Evolutionary conservation across 2,113 vertebrate genomes (phyloP).

Genomic region (Arizona elegans): DNA sequence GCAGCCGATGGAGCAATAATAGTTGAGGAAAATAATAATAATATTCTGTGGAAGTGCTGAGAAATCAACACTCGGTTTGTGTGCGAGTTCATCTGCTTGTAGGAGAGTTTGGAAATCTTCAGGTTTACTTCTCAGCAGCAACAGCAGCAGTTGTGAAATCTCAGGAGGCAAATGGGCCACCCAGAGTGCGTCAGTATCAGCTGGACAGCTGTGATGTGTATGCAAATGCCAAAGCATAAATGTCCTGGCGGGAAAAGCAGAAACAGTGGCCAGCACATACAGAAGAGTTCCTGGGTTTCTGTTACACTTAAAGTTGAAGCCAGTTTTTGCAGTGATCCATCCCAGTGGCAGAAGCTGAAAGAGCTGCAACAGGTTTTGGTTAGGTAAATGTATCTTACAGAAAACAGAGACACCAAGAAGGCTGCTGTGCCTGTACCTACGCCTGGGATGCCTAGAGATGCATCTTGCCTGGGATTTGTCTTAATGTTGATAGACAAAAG

Average conservation of each 20-base stretch:
- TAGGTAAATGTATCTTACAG: neutral
- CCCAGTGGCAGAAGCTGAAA: slow-evolving; percentile 35
- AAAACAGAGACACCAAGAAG: neutral
- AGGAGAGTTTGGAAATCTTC: slow-evolving; percentile 60
- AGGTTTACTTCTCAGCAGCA: slow-evolving; percentile 43
- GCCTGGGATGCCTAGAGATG: neutral
- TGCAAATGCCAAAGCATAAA: slow-evolving; percentile 69
- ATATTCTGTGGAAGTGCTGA: slow-evolving; percentile 34
- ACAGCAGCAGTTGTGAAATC: slow-evolving; percentile 66
- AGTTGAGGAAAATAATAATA: slow-evolving; percentile 18
- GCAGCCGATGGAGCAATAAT: neutral
- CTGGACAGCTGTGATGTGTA: slow-evolving; percentile 63
- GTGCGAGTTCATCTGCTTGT: slow-evolving; percentile 51
- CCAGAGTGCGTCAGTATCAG: slow-evolving; percentile 67
- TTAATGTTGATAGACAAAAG: neutral
- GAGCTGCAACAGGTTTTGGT: neutral
- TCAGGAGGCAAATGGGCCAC: slow-evolving; percentile 66
- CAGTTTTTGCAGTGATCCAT: slow-evolving; percentile 41
- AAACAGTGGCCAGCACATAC: slow-evolving; percentile 56
- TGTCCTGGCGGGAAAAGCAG: slow-evolving; percentile 58
- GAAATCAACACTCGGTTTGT: slow-evolving; percentile 33
- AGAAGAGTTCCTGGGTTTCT: slow-evolving; percentile 65
- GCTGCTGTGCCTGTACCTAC: neutral
- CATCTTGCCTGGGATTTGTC: neutral
- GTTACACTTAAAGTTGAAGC: slow-evolving; percentile 19